These are phyloP conservation scores for Ennomos erosarius DNA, from an alignment of 2,888 invertebrate genomes.

Conservation along the genomic window DNA sequence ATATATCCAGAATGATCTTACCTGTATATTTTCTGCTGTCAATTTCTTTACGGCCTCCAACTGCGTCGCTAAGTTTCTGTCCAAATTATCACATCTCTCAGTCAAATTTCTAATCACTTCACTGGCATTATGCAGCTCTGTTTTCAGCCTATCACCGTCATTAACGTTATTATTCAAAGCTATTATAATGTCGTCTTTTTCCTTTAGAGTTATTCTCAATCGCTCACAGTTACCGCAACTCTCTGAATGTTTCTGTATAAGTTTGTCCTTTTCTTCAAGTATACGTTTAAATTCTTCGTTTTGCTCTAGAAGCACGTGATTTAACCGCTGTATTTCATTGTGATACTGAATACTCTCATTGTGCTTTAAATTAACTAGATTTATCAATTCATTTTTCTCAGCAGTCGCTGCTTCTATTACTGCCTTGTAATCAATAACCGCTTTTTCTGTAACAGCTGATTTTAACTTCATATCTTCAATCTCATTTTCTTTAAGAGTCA, in stretches of 20 bases:
- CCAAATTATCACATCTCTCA: constrained; percentile 89
- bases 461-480: constrained; percentile 54
- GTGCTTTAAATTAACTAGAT: constrained; percentile 91
- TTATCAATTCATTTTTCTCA: constrained; percentile 89
- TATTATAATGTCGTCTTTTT: constrained; percentile 72
- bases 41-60: constrained; percentile 87
- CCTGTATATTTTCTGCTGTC: constrained; percentile 86
- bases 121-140: constrained; percentile 82
- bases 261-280: constrained; percentile 63
- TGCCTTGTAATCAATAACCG: constrained; percentile 60
- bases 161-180: constrained; percentile 58
- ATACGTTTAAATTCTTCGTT: constrained; percentile 66
- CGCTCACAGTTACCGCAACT: constrained; percentile 66
- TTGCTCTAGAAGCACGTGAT: constrained; percentile 85
- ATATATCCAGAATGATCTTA: constrained; percentile 44
- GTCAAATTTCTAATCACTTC: constrained; percentile 86
- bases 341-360: constrained; percentile 94
- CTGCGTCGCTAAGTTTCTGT: constrained; percentile 88
- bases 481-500: constrained; percentile 57
- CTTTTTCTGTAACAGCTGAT: constrained; percentile 53
- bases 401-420: constrained; percentile 60
- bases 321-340: constrained; percentile 92
- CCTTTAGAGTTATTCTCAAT: constrained; percentile 59
- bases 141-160: constrained; percentile 65
- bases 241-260: constrained; percentile 47